These are phyloP conservation scores for Pteria penguin DNA, from an alignment of 2,888 invertebrate genomes.

Conservation along the genomic window DNA sequence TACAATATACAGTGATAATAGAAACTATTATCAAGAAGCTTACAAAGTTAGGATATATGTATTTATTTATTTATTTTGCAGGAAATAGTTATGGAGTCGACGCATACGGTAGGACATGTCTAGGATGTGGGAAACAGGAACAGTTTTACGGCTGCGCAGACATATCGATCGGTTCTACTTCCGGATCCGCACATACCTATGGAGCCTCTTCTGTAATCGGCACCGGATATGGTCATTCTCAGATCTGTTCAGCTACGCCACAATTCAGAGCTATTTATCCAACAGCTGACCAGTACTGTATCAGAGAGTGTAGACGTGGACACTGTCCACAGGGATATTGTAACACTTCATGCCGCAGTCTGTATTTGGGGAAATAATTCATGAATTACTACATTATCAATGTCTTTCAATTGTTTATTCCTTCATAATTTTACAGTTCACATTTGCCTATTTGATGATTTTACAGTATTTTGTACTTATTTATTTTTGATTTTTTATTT, in stretches of 20 bases:
- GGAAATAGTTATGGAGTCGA: slow-evolving; percentile 26
- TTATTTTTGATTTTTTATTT: too few species aligned
- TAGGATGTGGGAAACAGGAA: slow-evolving; percentile 31
- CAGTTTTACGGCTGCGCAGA: slow-evolving; percentile 36
- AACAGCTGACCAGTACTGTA: slow-evolving; percentile 21
- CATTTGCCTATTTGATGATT: too few species aligned
- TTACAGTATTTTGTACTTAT: too few species aligned
- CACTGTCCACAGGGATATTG: slow-evolving; percentile 25
- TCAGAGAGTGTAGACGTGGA: slow-evolving; percentile 17
- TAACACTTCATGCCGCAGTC: neutral
- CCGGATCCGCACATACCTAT: neutral
- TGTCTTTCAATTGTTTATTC: too few species aligned
- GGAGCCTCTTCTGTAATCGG: neutral
- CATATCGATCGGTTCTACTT: slow-evolving; percentile 3
- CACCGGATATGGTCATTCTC: neutral
- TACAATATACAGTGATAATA: neutral
- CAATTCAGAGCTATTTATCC: slow-evolving; percentile 16
- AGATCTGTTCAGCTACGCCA: slow-evolving; percentile 9
- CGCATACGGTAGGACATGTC: slow-evolving; percentile 5
- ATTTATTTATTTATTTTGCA: neutral
- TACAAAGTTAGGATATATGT: too few species aligned
- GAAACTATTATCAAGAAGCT: too few species aligned
- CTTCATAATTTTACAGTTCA: too few species aligned
- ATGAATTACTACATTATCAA: too few species aligned
- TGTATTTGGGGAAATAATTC: neutral